These are phyloP conservation scores for Agapornis canus DNA, from an alignment of 2,797 vertebrate species.

Conservation along the genomic window DNA sequence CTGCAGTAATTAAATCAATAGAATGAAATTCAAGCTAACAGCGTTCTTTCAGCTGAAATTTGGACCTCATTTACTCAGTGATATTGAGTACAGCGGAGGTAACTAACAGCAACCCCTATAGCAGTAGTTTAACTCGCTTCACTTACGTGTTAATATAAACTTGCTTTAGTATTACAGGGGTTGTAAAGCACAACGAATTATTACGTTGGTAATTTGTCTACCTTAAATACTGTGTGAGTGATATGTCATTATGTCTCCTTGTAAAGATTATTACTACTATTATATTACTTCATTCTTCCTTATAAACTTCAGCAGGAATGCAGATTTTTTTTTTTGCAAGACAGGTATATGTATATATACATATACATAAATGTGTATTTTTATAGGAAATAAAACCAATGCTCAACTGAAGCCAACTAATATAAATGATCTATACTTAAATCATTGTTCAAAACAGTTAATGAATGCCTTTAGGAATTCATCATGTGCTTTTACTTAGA, in stretches of 20 bases:
- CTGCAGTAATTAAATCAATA: conserved; percentile 40
- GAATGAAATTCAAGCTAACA: conserved; percentile 37
- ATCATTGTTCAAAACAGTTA: background rate
- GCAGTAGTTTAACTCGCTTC: conserved; percentile 3
- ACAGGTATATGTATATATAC: fast-evolving
- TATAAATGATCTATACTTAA: background rate
- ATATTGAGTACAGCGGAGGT: background rate
- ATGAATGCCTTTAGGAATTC: background rate
- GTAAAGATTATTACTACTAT: background rate
- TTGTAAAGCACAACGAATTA: background rate
- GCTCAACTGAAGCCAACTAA: background rate
- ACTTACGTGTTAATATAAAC: conserved; percentile 14
- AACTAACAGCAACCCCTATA: conserved; percentile 32
- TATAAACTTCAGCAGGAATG: background rate
- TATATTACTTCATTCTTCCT: background rate
- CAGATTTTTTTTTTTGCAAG: background rate
- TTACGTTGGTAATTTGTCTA: background rate
- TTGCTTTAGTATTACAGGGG: background rate
- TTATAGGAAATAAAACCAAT: background rate
- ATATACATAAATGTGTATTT: background rate
- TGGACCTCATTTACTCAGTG: background rate
- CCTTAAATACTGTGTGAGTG: background rate
- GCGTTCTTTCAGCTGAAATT: conserved; percentile 25
- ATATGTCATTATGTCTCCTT: background rate
- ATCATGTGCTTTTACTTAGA: background rate